Base-by-base conservation (phyloP, 2,888 invertebrate species). In the Chrysolina haemoptera region DNA sequence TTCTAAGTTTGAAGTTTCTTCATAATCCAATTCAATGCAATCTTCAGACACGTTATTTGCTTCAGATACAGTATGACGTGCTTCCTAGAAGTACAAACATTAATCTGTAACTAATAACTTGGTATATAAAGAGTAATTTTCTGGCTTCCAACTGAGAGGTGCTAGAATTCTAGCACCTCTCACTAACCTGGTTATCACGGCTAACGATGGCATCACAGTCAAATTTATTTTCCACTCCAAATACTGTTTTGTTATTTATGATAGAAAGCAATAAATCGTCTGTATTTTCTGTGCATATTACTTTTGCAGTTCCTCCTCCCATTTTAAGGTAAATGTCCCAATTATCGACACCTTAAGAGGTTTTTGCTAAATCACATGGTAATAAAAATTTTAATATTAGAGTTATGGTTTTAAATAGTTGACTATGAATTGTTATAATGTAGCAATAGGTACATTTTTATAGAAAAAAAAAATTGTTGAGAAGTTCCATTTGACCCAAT, bases 401-500 rank as follows among this genome's bases (percentile, higher is more conserved):
- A n/a, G n/a, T n/a, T n/a, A n/a, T n/a, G n/a, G n/a, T n/a, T n/a
- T n/a, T n/a, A n/a, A n/a, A n/a, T n/a, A n/a, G n/a, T n/a, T n/a
- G n/a, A n/a, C n/a, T n/a, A n/a, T n/a, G n/a, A n/a, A n/a, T n/a
- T n/a, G n/a, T n/a, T n/a, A n/a, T n/a, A n/a, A n/a, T n/a, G 4
- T 62, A 14, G 27, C 27, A 62, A 62, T 62, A 35, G 40, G n/a
- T 35, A 35, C 12, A 50, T 48, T 50, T 50, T 67, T 67, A 27
- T 50, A 20, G 53, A 67, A 67, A 53, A 27, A 67, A 27, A 67
- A 14, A 41, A 63, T 40, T 1, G n/a, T n/a, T n/a, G n/a, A n/a
- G n/a, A n/a, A n/a, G 40, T 63, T 63, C 63, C 63, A 63, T 63
- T 63, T 41, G 41, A 63, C 63, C 63, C 41, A 41, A 63, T 63